Percentiles rank a stretch among this genome's conserved stretches.
Conservation (phyloP, 92 coral and sea anemone genomes). For the Phenganax marumi region DNA sequence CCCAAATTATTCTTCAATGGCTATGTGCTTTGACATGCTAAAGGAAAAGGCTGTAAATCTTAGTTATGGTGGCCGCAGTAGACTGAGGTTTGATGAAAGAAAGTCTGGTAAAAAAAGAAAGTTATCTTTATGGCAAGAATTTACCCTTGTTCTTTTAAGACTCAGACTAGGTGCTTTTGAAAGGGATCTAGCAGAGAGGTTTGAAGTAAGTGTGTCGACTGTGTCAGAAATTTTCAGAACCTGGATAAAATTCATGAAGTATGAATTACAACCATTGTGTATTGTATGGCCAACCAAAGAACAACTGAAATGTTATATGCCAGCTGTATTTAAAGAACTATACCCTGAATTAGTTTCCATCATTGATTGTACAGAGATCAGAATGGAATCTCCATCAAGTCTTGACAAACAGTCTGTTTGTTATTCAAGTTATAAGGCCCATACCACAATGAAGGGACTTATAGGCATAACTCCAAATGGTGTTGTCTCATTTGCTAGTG, state of each 20-base stretch:
- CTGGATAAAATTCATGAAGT: constrained; percentile 26
- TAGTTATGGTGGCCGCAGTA: constrained; percentile 19
- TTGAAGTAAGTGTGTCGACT: constrained; percentile 4
- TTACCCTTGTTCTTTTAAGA: constrained; percentile 20
- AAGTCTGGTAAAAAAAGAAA: background rate
- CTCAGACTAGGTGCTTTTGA: constrained; percentile 1
- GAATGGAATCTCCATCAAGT: constrained; percentile 42
- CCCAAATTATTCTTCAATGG: too few relatives aligned
- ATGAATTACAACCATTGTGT: constrained; percentile 28
- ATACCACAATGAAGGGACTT: constrained; percentile 37
- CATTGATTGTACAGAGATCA: constrained; percentile 43
- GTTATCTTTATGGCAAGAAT: constrained; percentile 26
- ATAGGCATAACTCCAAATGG: constrained; percentile 44
- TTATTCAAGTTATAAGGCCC: constrained; percentile 30
- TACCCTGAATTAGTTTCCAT: constrained; percentile 26
- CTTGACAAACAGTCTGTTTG: constrained; percentile 41
- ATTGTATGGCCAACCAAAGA: constrained; percentile 8
- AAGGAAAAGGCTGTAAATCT: constrained; percentile 29
- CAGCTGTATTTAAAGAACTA: constrained; percentile 9
- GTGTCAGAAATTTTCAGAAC: constrained; percentile 33
- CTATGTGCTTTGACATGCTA: too few relatives aligned
- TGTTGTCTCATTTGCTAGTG: constrained; percentile 35
- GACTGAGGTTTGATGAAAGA: background rate
- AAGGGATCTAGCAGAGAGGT: constrained; percentile 23
- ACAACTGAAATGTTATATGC: constrained; percentile 19